Evolutionary conservation across 2,797 vertebrate genomes (phyloP).

Genomic region (Oryzias dopingdopingensis): DNA sequence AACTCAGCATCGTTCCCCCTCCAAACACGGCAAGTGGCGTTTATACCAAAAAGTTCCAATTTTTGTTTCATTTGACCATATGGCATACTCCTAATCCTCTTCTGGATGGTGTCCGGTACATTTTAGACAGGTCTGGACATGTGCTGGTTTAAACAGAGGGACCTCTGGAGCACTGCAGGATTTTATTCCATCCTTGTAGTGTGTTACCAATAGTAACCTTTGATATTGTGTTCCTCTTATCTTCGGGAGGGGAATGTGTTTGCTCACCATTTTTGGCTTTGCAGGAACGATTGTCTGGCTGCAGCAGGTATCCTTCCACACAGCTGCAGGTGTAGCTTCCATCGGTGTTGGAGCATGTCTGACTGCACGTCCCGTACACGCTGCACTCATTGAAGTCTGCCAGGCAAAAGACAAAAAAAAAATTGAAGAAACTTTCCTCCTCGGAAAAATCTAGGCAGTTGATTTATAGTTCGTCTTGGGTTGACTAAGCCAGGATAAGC

Average conservation of each 20-base stretch:
- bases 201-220: too few relatives aligned
- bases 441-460: conserved; percentile 4
- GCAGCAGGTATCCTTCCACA: conserved; percentile 92
- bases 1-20: too few relatives aligned
- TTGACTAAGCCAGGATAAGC: conserved; percentile 10
- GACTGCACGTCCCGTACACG: conserved; percentile 91
- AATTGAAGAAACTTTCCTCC: too few relatives aligned
- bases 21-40: too few relatives aligned
- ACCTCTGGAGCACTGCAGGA: too few relatives aligned
- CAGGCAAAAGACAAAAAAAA: background rate
- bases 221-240: background rate
- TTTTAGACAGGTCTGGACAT: too few relatives aligned
- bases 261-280: conserved; percentile 95
- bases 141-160: too few relatives aligned
- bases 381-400: conserved; percentile 94
- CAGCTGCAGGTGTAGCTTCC: conserved; percentile 92
- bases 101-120: too few relatives aligned
- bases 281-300: conserved; percentile 96
- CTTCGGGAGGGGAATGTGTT: background rate
- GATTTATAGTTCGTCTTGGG: conserved; percentile 12
- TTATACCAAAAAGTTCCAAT: too few relatives aligned
- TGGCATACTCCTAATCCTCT: too few relatives aligned
- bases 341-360: conserved; percentile 88
- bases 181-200: too few relatives aligned
- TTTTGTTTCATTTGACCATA: too few relatives aligned